Evolutionary conservation across 2,797 vertebrate genomes (phyloP).

Genomic region (Neosilurus mollespiculum): DNA sequence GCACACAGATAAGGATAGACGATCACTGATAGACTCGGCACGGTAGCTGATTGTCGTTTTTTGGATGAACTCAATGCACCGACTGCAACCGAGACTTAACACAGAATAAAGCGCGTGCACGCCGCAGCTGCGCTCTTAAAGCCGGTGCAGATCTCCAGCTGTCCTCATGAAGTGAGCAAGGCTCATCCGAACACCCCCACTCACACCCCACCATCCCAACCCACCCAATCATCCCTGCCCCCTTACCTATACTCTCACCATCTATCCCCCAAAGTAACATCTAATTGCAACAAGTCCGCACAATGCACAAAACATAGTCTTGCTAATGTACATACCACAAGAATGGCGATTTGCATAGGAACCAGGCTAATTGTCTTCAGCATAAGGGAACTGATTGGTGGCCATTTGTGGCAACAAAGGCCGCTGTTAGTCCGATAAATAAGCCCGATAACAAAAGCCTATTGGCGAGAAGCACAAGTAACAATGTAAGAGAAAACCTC

Average conservation of each 20-base stretch:
- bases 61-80: conserved; percentile 36
- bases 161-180: conserved; percentile 67
- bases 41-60: conserved; percentile 12
- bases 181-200: conserved; percentile 68
- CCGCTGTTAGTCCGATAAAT: conserved; percentile 81
- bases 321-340: conserved; percentile 74
- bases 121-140: conserved; percentile 70
- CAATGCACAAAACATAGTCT: conserved; percentile 73
- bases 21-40: conserved; percentile 56
- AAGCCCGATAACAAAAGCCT: conserved; percentile 83
- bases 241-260: conserved; percentile 37
- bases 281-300: conserved; percentile 76
- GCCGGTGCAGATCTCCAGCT: conserved; percentile 70
- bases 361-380: conserved; percentile 85
- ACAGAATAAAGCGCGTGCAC: conserved; percentile 59
- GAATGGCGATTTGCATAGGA: conserved; percentile 64
- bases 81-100: conserved; percentile 58
- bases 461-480: conserved; percentile 79
- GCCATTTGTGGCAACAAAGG: conserved; percentile 86
- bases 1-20: conserved; percentile 51
- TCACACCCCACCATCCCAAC: conserved; percentile 38
- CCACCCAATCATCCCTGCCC: conserved; percentile 43
- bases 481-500: conserved; percentile 80
- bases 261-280: conserved; percentile 64
- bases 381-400: conserved; percentile 83